Conservation (phyloP, 2,888 invertebrate species). For the Aelia acuminata region DNA sequence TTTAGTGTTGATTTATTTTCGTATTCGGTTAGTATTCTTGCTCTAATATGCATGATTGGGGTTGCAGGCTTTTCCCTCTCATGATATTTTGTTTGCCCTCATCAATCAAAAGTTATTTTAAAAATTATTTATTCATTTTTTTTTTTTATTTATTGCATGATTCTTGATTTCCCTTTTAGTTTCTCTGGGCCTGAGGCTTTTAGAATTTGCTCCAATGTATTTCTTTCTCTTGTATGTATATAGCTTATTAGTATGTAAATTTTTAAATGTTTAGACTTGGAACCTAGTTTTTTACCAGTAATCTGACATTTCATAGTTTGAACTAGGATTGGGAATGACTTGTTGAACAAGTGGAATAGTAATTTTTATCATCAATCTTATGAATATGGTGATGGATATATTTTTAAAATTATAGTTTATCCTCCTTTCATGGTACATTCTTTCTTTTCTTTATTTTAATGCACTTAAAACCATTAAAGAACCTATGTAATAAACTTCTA, state of each 20-base stretch:
- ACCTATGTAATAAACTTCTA: too few species aligned
- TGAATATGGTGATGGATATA: too few species aligned
- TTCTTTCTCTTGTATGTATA: background rate
- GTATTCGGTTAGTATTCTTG: constrained; percentile 18
- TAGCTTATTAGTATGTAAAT: background rate
- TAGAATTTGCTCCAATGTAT: background rate
- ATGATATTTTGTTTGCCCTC: background rate
- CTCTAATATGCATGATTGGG: constrained; percentile 22
- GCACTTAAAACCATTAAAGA: too few species aligned
- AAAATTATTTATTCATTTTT: background rate
- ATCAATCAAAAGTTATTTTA: background rate
- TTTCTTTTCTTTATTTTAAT: too few species aligned
- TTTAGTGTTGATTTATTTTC: constrained; percentile 31
- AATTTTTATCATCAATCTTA: too few species aligned
- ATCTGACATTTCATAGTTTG: too few species aligned
- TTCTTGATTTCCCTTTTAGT: background rate
- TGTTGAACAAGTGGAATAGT: too few species aligned
- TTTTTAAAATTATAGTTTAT: too few species aligned
- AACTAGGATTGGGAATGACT: too few species aligned
- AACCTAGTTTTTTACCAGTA: too few species aligned
- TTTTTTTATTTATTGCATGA: background rate
- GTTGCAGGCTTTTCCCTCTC: constrained; percentile 13
- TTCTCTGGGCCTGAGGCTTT: background rate
- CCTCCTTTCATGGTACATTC: too few species aligned
- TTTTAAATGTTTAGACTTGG: too few species aligned